Evolutionary conservation across 2,797 vertebrate species (phyloP).

Genomic region (Typhlichthys subterraneus): DNA sequence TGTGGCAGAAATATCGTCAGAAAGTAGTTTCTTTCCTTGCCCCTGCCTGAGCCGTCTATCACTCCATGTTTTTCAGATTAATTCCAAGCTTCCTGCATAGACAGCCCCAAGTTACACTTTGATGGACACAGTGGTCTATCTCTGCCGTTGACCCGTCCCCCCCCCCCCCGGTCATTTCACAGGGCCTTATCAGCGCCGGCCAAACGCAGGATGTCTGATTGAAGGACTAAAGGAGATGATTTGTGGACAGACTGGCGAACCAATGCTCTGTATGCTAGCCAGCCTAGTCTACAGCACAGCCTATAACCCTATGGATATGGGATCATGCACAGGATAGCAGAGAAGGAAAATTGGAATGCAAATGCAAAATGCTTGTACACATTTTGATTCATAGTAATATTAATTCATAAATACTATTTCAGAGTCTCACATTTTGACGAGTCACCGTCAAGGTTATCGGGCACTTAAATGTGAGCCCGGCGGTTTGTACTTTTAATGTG

Average conservation of each 20-base stretch:
- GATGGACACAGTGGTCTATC: constrained; percentile 72
- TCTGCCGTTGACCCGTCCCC: constrained; percentile 65
- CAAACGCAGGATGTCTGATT: constrained; percentile 63
- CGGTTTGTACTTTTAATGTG: constrained; percentile 55
- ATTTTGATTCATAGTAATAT: no score
- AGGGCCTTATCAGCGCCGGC: constrained; percentile 64
- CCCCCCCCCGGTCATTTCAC: constrained; percentile 61
- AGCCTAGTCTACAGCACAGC: constrained; percentile 40
- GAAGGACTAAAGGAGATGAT: constrained; percentile 58
- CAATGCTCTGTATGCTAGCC: constrained; percentile 42
- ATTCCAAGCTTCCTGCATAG: constrained; percentile 68
- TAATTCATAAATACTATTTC: no score
- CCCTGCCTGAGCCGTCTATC: constrained; percentile 59
- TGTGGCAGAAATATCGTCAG: constrained; percentile 51
- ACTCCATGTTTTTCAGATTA: constrained; percentile 66
- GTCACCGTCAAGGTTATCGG: background rate
- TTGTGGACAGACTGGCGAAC: constrained; percentile 55
- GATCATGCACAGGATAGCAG: constrained; percentile 21
- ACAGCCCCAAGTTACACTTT: constrained; percentile 76
- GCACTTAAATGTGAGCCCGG: constrained; percentile 59
- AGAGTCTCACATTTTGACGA: no score
- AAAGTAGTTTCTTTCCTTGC: constrained; percentile 44
- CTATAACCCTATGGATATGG: constrained; percentile 22
- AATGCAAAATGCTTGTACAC: no score
- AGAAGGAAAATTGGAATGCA: constrained; percentile 27